phyloP scores from a whole-genome alignment of 2,888 invertebrate species.

The Brachypalpus laphriformis region DNA sequence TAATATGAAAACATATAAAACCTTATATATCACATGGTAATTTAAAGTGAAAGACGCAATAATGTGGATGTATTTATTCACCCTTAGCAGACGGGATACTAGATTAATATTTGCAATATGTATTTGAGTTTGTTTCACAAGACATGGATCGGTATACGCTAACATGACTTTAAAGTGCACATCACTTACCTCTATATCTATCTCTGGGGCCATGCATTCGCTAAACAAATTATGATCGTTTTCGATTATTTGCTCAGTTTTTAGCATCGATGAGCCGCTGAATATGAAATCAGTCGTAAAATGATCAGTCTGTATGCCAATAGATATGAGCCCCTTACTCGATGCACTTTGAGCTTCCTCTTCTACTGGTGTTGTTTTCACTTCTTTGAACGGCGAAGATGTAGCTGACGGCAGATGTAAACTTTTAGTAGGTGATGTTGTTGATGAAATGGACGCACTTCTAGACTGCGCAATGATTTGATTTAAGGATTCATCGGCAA shows the following conservation, averaged over 20 bases:
- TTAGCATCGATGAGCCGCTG: conserved; percentile 76
- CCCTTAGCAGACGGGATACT: too few species aligned
- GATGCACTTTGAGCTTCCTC: conserved; percentile 31
- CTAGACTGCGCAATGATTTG: not conserved
- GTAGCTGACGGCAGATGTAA: conserved; percentile 26
- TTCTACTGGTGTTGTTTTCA: conserved; percentile 43
- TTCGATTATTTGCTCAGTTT: conserved; percentile 79
- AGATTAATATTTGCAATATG: too few species aligned
- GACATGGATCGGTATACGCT: too few species aligned
- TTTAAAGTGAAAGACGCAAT: not conserved
- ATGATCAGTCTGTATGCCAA: conserved; percentile 84
- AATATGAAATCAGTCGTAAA: conserved; percentile 81
- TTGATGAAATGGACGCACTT: conserved; percentile 40
- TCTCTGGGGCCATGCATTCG: conserved; percentile 84
- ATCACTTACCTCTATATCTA: conserved; percentile 84
- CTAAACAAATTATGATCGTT: conserved; percentile 83
- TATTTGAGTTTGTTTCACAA: too few species aligned
- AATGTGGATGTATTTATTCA: not conserved
- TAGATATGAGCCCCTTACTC: conserved; percentile 70
- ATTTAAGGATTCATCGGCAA: conserved; percentile 8
- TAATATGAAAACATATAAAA: conserved; percentile 17
- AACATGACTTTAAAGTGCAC: too few species aligned
- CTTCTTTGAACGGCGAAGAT: conserved; percentile 67
- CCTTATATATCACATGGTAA: not conserved
- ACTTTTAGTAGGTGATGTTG: conserved; percentile 46